Evolutionary conservation across 2,888 invertebrate genomes (phyloP), one percentile per base, ranked within the genome.

Genomic region (Proisotoma minuta): DNA sequence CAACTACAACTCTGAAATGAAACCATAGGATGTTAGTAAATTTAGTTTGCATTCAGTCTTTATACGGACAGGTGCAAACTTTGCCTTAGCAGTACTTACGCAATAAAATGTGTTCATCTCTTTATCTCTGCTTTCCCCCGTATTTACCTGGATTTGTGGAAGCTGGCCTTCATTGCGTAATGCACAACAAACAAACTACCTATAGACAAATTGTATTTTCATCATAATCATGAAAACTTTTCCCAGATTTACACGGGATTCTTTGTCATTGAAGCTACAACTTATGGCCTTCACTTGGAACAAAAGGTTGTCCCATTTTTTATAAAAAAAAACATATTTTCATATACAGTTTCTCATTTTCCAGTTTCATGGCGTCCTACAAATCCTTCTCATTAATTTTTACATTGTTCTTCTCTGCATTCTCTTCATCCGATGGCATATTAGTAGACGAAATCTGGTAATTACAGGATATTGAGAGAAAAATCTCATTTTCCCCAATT

Each of bases 311-410:
- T 15, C 18, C 2, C 26, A 26, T 57, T n/a, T 26, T 39, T 57
- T 4, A 10, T 26, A 12, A n/a, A 26, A 22, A 22, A 15, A 40
- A 15, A 3, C 53, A 53, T 29, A 20, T 29, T 53, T 53, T 26
- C 8, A 10, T 10, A 34, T 15, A 34, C 15, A 15, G 34, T 34
- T 34, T 34, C 8, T 34, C 8, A 29, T 12, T 27, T 26, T 24
- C 20, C 28, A 63, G 63, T 63, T 63, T 53, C 63, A 63, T 29
- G 63, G 63, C 5, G 57, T 63, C 20, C 34, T 63, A n/a, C 63
- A 63, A 59, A 63, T 63, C n/a, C 28, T 63, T 15, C 51, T 63
- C 18, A 59, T 63, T 50, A 63, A 63, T 26, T 63, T 63, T 63
- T 63, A 63, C 34, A 50, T 63, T 5, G 63, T 63, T 18, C 59